phyloP scores from a whole-genome alignment of 2,888 invertebrate genomes.

The Branchipolynoe longqiensis region DNA sequence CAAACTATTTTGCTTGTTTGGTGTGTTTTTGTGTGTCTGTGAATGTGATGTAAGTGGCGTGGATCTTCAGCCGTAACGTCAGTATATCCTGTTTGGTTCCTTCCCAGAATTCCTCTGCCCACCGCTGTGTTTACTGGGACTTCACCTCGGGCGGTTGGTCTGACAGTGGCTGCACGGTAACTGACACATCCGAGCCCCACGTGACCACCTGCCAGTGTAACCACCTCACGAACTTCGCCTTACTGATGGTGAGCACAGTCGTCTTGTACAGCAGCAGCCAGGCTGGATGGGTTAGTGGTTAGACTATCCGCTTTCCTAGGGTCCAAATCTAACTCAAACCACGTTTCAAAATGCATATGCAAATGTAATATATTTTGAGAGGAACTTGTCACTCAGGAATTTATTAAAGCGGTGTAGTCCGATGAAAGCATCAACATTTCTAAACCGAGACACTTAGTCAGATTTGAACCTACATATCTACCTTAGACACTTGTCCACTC shows the following conservation, averaged over 20 bases:
- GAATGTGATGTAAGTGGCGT: no score
- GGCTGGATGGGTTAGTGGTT: no score
- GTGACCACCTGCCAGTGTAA: slow-evolving; percentile 73
- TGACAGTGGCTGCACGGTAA: slow-evolving; percentile 70
- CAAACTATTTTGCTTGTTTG: no score
- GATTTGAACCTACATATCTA: background rate
- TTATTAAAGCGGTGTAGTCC: background rate
- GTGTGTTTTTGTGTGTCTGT: no score
- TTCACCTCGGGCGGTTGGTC: slow-evolving; percentile 87
- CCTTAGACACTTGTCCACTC: background rate
- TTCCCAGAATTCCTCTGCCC: slow-evolving; percentile 91
- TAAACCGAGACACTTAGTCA: background rate
- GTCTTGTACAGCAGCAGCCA: no score
- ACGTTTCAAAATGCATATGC: no score
- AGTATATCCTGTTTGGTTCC: background rate
- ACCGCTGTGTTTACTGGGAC: slow-evolving; percentile 96
- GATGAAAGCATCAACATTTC: background rate
- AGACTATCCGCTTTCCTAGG: no score
- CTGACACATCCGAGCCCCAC: slow-evolving; percentile 60
- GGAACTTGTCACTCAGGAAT: background rate
- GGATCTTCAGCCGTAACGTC: no score
- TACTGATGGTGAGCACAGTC: slow-evolving; percentile 75
- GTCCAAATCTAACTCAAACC: no score
- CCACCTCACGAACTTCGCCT: slow-evolving; percentile 78
- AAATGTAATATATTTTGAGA: no score